These are phyloP conservation scores for Tromatobia lineatoria DNA, from an alignment of 2,888 invertebrate species.

Conservation along the genomic window DNA sequence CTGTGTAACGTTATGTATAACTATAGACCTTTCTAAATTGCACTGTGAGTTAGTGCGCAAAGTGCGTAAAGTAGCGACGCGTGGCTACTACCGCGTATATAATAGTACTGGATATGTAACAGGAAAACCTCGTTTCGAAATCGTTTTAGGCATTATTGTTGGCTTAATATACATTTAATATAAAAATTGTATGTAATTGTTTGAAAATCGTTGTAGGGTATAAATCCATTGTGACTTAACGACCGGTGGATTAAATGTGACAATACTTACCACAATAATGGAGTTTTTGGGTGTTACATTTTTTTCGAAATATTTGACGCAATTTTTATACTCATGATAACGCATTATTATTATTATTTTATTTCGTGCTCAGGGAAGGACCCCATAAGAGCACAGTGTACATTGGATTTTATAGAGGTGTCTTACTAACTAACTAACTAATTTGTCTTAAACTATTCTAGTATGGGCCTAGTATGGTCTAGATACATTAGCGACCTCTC, in stretches of 20 bases:
- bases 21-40: constrained; percentile 49
- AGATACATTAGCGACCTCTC: no score
- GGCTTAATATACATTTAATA: not conserved
- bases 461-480: no score
- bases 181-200: not conserved
- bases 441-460: no score
- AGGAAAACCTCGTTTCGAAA: constrained; percentile 1
- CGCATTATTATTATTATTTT: no score
- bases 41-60: constrained; percentile 41
- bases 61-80: constrained; percentile 50
- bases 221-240: not conserved
- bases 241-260: not conserved
- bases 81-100: constrained; percentile 9
- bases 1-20: constrained; percentile 19
- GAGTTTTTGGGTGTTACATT: not conserved
- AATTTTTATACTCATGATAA: no score
- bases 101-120: not conserved
- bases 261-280: not conserved
- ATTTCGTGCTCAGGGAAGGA: no score
- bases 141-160: not conserved
- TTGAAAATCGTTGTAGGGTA: not conserved
- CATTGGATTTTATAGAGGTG: no score
- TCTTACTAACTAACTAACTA: no score
- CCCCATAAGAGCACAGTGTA: no score
- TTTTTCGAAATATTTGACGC: no score